Conservation (phyloP, 2,113 vertebrate genomes). For the Pterophyllum scalare region DNA sequence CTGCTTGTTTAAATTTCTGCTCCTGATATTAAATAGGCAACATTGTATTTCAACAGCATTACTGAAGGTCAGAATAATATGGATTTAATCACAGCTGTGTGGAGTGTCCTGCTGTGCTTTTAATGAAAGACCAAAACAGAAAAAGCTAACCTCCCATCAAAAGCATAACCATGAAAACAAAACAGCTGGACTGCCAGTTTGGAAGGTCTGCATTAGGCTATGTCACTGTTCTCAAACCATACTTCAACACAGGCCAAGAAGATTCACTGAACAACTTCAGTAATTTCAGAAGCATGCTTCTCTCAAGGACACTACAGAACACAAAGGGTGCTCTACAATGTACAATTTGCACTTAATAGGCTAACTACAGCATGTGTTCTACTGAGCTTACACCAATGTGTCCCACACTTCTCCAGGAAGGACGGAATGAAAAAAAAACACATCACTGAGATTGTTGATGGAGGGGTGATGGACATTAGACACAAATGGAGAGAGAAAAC, state of each 20-base stretch:
- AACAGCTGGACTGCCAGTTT: not conserved
- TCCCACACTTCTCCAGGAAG: conserved; percentile 47
- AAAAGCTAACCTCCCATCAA: not conserved
- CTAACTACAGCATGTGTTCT: conserved; percentile 11
- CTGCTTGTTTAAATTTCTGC: not conserved
- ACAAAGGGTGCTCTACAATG: not conserved
- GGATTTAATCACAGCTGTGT: conserved; percentile 27
- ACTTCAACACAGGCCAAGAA: not conserved
- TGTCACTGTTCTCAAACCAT: not conserved
- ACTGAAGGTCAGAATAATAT: not conserved
- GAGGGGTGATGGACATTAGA: conserved; percentile 59
- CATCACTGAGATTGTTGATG: conserved; percentile 30
- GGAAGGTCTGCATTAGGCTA: not conserved
- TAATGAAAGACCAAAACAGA: not conserved
- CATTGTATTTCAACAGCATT: not conserved
- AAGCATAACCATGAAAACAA: not conserved
- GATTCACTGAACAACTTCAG: not conserved
- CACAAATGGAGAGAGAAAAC: conserved; percentile 46
- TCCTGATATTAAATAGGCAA: not conserved
- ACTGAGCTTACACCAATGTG: conserved; percentile 29
- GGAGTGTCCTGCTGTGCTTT: not conserved
- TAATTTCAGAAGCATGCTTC: conserved; percentile 11
- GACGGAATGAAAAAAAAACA: not conserved
- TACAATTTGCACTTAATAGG: not conserved
- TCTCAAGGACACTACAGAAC: conserved; percentile 13